Evolutionary conservation across 1,140 invertebrate species (phyloP).

Genomic region (Apocrypta bakeri): DNA sequence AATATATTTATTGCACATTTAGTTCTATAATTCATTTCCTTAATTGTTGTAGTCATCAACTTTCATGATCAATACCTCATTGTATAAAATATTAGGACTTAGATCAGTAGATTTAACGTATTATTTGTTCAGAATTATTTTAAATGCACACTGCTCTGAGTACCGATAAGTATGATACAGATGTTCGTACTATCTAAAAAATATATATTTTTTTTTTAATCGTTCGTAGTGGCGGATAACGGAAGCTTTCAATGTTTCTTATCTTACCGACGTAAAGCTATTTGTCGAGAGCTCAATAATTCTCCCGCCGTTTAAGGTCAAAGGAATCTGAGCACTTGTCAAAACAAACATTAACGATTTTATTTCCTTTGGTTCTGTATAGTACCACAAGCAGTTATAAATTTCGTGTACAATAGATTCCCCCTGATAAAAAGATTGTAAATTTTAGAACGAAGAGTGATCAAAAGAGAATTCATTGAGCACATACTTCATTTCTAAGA

Average conservation of each 20-base stretch:
- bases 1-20: too few relatives aligned
- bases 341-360: conserved; percentile 16
- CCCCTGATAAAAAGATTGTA: conserved; percentile 28
- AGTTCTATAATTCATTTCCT: too few relatives aligned
- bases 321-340: conserved; percentile 20
- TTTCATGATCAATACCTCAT: too few relatives aligned
- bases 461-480: background rate
- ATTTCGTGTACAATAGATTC: background rate
- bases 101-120: too few relatives aligned
- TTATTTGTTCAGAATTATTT: background rate
- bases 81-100: too few relatives aligned
- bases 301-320: conserved; percentile 24
- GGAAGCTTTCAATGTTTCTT: background rate
- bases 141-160: conserved; percentile 11
- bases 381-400: conserved; percentile 31
- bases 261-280: conserved; percentile 19
- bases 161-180: conserved; percentile 36
- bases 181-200: conserved; percentile 37
- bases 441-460: background rate
- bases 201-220: background rate
- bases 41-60: too few relatives aligned
- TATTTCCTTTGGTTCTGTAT: conserved; percentile 20
- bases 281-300: conserved; percentile 23
- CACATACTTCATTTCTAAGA: conserved; percentile 26
- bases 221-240: background rate